Percentiles rank a stretch among this genome's conserved stretches.
phyloP scores from a whole-genome alignment of 2,113 vertebrate genomes.

The Lanius ludovicianus region DNA sequence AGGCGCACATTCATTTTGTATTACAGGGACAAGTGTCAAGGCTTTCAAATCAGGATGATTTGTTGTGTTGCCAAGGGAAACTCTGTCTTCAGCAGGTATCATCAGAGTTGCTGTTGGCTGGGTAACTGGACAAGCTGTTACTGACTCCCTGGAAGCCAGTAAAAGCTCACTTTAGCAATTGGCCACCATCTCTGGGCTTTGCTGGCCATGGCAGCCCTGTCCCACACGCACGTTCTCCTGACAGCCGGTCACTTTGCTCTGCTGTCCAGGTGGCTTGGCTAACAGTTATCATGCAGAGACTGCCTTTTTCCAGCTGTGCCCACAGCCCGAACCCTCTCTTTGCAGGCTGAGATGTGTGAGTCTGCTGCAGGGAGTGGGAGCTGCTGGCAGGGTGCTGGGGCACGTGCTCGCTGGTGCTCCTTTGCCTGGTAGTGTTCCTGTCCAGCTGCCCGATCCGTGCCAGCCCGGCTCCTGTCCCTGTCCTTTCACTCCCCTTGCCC shows the following conservation, averaged over 20 bases:
- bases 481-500: neutral
- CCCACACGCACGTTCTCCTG: fast-evolving
- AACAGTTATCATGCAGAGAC: neutral
- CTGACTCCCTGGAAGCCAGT: neutral
- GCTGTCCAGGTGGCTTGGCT: neutral
- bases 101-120: neutral
- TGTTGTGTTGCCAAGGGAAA: neutral
- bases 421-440: neutral
- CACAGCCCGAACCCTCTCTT: neutral
- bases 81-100: neutral
- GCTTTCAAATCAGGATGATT: slow-evolving; percentile 2
- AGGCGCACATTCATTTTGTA: neutral
- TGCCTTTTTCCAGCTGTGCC: neutral
- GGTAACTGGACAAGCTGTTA: neutral
- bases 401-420: fast-evolving
- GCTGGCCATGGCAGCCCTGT: neutral
- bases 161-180: neutral
- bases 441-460: neutral
- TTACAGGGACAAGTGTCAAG: neutral
- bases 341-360: neutral
- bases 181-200: neutral
- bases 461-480: fast-evolving
- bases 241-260: neutral
- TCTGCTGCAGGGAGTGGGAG: neutral
- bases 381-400: neutral